These are phyloP conservation scores for Amphimallon solstitiale DNA, from an alignment of 2,888 invertebrate genomes.

Conservation along the genomic window DNA sequence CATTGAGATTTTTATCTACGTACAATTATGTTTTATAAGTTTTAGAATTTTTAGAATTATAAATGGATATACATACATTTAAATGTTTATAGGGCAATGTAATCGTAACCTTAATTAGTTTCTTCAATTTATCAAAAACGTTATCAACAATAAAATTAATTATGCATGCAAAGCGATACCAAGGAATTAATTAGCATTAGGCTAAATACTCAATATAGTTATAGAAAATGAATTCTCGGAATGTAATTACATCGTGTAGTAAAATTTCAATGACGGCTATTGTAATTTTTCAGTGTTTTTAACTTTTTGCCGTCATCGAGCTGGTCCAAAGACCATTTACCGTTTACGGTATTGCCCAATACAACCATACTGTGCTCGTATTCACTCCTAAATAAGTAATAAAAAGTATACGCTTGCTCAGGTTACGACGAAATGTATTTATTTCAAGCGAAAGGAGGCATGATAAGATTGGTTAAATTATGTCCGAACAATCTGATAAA, in stretches of 20 bases:
- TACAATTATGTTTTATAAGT: too few species aligned
- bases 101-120: too few species aligned
- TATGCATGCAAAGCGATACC: too few species aligned
- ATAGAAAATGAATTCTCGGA: slow-evolving; percentile 2
- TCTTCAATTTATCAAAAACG: too few species aligned
- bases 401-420: slow-evolving; percentile 23
- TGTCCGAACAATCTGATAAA: slow-evolving; percentile 20
- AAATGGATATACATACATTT: too few species aligned
- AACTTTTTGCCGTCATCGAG: slow-evolving; percentile 14
- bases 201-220: slow-evolving; percentile 1
- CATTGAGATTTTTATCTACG: too few species aligned
- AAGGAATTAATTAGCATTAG: not conserved
- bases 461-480: slow-evolving; percentile 31
- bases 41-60: too few species aligned
- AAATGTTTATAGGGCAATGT: too few species aligned
- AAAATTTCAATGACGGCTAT: slow-evolving; percentile 13
- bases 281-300: slow-evolving; percentile 17
- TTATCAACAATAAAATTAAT: too few species aligned
- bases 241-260: not conserved
- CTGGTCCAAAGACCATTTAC: slow-evolving; percentile 18
- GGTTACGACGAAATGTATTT: slow-evolving; percentile 18
- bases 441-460: slow-evolving; percentile 19
- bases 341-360: slow-evolving; percentile 21
- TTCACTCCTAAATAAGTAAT: slow-evolving; percentile 30
- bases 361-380: slow-evolving; percentile 3